phyloP scores from a whole-genome alignment of 2,113 vertebrate species.

The Sander vitreus region DNA sequence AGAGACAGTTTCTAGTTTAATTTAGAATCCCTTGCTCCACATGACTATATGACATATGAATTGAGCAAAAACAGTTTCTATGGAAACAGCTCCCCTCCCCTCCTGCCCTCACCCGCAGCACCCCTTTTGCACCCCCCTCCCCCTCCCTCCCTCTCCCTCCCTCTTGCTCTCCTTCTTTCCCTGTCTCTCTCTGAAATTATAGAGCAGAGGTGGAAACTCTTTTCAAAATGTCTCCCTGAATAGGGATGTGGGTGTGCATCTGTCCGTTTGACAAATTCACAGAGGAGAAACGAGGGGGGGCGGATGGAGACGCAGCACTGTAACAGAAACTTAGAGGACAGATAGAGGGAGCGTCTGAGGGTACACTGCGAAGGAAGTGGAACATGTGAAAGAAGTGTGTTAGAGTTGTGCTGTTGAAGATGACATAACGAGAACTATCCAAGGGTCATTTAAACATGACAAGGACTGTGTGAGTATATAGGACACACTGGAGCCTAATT shows the following conservation, averaged over 20 bases:
- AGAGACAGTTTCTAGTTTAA: conserved; percentile 16
- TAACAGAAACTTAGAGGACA: conserved; percentile 5
- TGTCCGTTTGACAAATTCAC: conserved; percentile 37
- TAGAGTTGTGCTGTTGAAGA: background rate
- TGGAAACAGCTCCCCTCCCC: conserved; percentile 52
- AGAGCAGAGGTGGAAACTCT: conserved; percentile 40
- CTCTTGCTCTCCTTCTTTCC: conserved; percentile 6
- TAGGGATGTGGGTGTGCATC: conserved; percentile 55
- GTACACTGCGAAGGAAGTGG: background rate
- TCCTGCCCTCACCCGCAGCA: conserved; percentile 8
- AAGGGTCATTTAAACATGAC: background rate
- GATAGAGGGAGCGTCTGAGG: background rate
- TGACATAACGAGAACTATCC: background rate
- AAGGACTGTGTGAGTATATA: background rate
- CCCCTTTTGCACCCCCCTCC: conserved; percentile 12
- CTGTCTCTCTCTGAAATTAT: conserved; percentile 42
- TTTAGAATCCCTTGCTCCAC: conserved; percentile 20
- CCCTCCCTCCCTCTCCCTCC: conserved; percentile 15
- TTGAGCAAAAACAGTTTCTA: conserved; percentile 57
- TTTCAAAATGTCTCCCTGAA: conserved; percentile 53
- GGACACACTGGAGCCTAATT: background rate
- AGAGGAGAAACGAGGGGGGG: conserved; percentile 43
- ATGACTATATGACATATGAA: conserved; percentile 17
- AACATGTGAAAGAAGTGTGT: background rate
- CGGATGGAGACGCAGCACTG: conserved; percentile 18